A percentile compares a stretch with the other conserved stretches of the same genome.
These are phyloP conservation scores for Gonioctena quinquepunctata DNA, from an alignment of 1,140 invertebrate genomes.

Conservation along the genomic window DNA sequence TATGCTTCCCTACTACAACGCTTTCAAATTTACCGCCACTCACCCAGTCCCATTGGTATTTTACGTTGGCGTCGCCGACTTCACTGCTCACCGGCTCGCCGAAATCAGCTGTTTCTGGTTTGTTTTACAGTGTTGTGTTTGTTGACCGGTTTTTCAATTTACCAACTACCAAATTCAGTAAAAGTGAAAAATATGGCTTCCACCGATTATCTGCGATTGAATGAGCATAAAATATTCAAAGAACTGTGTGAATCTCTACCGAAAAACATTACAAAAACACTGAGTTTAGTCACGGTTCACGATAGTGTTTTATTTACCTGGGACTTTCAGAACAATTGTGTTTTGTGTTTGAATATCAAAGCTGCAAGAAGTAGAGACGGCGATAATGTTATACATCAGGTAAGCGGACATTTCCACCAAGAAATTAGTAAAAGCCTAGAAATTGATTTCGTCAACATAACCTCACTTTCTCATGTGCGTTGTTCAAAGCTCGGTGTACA, in stretches of 20 bases:
- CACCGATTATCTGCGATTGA: conserved; percentile 55
- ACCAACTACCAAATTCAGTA: too few relatives aligned
- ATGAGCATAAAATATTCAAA: conserved; percentile 64
- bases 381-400: conserved; percentile 63
- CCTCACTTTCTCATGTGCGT: conserved; percentile 16
- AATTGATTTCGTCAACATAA: conserved; percentile 2
- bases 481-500: too few relatives aligned
- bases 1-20: not conserved
- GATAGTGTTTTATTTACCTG: conserved; percentile 69
- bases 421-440: not conserved
- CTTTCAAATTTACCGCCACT: not conserved
- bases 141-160: too few relatives aligned
- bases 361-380: conserved; percentile 59
- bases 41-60: not conserved
- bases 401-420: conserved; percentile 52
- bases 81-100: too few relatives aligned
- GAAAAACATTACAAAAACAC: conserved; percentile 61
- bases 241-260: conserved; percentile 61
- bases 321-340: conserved; percentile 65
- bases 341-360: conserved; percentile 65
- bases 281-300: conserved; percentile 64
- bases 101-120: not conserved
- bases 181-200: conserved; percentile 37
- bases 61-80: not conserved
- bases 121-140: too few relatives aligned